A percentile compares a stretch with the other conserved stretches of the same genome.
phyloP scores from a whole-genome alignment of 2,888 invertebrate genomes.

The Podabrus alpinus region DNA sequence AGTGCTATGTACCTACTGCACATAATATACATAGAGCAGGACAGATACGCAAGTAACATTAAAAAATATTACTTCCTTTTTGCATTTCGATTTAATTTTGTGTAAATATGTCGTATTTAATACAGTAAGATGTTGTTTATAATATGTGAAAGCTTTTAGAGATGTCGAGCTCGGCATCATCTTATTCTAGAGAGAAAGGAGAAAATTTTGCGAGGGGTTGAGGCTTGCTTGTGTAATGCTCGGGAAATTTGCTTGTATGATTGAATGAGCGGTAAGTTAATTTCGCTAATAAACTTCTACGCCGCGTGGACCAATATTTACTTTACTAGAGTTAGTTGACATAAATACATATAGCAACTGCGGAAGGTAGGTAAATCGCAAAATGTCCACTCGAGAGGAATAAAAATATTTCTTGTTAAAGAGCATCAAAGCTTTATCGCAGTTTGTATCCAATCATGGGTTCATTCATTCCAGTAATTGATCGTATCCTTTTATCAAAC shows the following conservation, averaged over 20 bases:
- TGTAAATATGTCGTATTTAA: neutral
- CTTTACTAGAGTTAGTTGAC: constrained; percentile 54
- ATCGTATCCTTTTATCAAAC: constrained; percentile 43
- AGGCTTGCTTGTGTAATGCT: constrained; percentile 23
- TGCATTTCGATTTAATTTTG: neutral
- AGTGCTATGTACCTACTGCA: neutral
- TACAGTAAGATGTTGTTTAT: neutral
- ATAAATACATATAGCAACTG: constrained; percentile 48
- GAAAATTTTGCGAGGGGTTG: constrained; percentile 16
- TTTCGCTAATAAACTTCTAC: constrained; percentile 53
- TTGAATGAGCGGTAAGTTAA: constrained; percentile 47
- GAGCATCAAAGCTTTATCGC: constrained; percentile 47
- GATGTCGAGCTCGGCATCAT: neutral
- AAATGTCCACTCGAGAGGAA: constrained; percentile 50
- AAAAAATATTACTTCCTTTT: neutral
- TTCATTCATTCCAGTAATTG: constrained; percentile 51
- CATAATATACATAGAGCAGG: no score
- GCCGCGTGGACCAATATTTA: constrained; percentile 51
- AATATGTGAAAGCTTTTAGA: neutral
- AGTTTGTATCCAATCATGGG: constrained; percentile 47
- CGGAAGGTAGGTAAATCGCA: constrained; percentile 38
- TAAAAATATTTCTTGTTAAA: constrained; percentile 52
- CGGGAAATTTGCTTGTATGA: constrained; percentile 43
- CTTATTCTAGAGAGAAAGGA: constrained; percentile 2
- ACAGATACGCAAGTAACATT: neutral